Evolutionary conservation across 2,888 invertebrate genomes (phyloP), one percentile per base, ranked within the genome.

Genomic region (Lobophora halterata): DNA sequence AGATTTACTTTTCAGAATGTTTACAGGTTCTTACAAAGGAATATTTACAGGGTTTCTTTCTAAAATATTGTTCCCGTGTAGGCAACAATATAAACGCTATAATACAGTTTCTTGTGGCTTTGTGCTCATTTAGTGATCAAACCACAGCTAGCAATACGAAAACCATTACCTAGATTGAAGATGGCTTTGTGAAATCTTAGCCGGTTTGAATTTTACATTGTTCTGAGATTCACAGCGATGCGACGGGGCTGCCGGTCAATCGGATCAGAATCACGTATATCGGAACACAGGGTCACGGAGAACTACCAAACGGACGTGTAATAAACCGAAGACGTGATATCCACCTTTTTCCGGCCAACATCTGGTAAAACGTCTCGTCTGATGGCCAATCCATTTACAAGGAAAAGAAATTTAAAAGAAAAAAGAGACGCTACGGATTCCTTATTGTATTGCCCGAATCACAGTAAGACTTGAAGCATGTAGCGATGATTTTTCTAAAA

Each of bases 261-360:
- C 65, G 73, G 57, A 73, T n/a, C n/a, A n/a, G n/a, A n/a, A n/a
- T n/a, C 79, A 80, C 78, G 79, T 82, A 72, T 71, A 68, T 69
- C 64, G 61, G 64, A 61, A 60, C 54, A 61, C 55, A 55, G 66
- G 67, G 71, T 71, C 78, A 78, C 77, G 73, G 58, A 61, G 55
- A 69, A 61, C 58, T 55, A 51, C 65, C 61, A 63, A 73, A 74
- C 75, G 79, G 72, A 78, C 79, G 77, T 74, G 76, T 75, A 76
- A 80, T 85, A 85, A 85, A 85, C 71, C 63, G 65, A 64, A 78
- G 74, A 83, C 83, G 83, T 83, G 83, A 82, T 74, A 71, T 71
- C 70, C 57, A 58, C 63, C 65, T 66, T 69, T 69, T 66, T 61
- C 59, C 58, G 49, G 52, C 49, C 56, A 54, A 64, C 64, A 63